Conservation (phyloP, 2,797 vertebrate species). For the Enteromius fasciolatus region DNA sequence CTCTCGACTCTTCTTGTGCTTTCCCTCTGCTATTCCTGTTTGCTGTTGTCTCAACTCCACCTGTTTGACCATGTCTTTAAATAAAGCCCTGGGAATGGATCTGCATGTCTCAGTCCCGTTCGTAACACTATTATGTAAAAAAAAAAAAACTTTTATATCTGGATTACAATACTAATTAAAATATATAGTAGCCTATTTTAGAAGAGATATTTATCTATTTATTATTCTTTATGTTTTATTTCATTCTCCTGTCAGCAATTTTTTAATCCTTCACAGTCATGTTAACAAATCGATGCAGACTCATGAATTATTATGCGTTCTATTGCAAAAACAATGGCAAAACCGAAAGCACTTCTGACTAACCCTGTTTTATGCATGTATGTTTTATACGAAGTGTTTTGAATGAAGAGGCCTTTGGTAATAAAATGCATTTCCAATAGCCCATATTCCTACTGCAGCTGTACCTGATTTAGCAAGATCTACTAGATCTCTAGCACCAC, state of each 20-base stretch:
- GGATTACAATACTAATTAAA: too few relatives aligned
- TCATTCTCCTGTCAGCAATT: constrained; percentile 37
- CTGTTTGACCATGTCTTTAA: too few relatives aligned
- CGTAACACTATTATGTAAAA: too few relatives aligned
- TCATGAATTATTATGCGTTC: constrained; percentile 56
- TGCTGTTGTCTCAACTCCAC: too few relatives aligned
- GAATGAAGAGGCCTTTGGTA: constrained; percentile 19
- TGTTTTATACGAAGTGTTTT: background rate
- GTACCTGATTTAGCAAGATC: background rate
- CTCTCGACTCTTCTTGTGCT: too few relatives aligned
- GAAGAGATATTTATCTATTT: background rate
- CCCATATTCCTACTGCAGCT: background rate
- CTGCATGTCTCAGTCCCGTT: too few relatives aligned
- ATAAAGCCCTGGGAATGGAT: too few relatives aligned
- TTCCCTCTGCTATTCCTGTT: too few relatives aligned
- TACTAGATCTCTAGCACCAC: background rate
- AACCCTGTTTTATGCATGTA: background rate
- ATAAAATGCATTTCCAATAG: background rate
- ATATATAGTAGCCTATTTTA: background rate
- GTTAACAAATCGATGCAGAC: background rate
- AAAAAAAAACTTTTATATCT: too few relatives aligned
- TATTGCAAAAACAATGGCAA: constrained; percentile 64
- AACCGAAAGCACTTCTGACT: constrained; percentile 60
- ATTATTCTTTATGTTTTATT: constrained; percentile 47
- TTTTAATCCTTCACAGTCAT: background rate